Conservation (phyloP, 2,797 vertebrate genomes). For the Anguilla anguilla region DNA sequence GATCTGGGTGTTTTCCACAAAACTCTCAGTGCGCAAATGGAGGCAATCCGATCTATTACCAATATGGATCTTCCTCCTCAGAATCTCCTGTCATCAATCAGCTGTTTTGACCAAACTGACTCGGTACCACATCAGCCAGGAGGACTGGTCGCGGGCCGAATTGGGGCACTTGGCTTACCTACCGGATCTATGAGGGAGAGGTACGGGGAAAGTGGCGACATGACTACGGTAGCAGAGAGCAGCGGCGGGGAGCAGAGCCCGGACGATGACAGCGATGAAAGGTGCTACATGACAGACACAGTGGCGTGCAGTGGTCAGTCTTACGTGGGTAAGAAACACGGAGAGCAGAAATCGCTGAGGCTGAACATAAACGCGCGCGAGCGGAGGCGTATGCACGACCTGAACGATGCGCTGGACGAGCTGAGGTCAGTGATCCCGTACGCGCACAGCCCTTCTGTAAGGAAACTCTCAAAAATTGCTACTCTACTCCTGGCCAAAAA, state of each 20-base stretch:
- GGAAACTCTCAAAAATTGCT: constrained; percentile 67
- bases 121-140: constrained; percentile 65
- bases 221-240: constrained; percentile 73
- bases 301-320: constrained; percentile 57
- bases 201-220: constrained; percentile 62
- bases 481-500: constrained; percentile 67
- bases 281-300: constrained; percentile 63
- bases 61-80: constrained; percentile 60
- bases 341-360: constrained; percentile 64
- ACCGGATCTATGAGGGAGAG: constrained; percentile 72
- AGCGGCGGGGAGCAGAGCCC: constrained; percentile 81
- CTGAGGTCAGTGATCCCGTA: constrained; percentile 71
- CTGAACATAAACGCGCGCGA: constrained; percentile 72
- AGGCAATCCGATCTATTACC: constrained; percentile 73
- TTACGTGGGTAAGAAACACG: constrained; percentile 63
- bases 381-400: constrained; percentile 74
- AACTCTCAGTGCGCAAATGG: constrained; percentile 74
- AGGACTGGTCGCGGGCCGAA: constrained; percentile 60
- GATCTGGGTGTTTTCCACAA: constrained; percentile 71
- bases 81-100: constrained; percentile 64
- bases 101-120: constrained; percentile 72
- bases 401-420: constrained; percentile 74
- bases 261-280: constrained; percentile 77
- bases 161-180: constrained; percentile 54
- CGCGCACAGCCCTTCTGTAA: constrained; percentile 58